phyloP scores from a whole-genome alignment of 1,140 invertebrate genomes.

The Venustaconcha ellipsiformis region DNA sequence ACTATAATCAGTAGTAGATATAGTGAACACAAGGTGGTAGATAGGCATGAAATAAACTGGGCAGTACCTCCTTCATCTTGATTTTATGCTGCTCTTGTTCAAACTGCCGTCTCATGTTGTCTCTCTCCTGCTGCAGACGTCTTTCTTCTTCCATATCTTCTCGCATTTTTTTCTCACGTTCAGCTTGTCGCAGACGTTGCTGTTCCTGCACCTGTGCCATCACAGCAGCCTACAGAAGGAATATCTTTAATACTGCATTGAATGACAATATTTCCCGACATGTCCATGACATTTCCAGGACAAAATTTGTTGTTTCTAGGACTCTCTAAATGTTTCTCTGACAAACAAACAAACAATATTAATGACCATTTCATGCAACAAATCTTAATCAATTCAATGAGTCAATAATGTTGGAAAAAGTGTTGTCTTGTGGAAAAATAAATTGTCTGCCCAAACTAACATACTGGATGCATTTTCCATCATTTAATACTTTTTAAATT shows the following conservation, averaged over 20 bases:
- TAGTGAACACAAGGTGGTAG: not conserved
- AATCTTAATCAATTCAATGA: no score
- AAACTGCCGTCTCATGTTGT: conserved; percentile 51
- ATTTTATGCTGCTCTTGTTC: conserved; percentile 53
- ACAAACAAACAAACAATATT: no score
- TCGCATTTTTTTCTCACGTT: conserved; percentile 53
- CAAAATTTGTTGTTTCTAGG: no score
- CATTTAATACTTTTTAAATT: no score
- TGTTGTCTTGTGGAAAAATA: no score
- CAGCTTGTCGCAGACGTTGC: conserved; percentile 53
- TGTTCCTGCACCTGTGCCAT: conserved; percentile 66
- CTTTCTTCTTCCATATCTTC: conserved; percentile 66
- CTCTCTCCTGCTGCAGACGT: conserved; percentile 55
- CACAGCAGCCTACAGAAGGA: conserved; percentile 51
- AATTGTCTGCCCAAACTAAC: no score
- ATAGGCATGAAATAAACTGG: not conserved
- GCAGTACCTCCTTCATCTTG: conserved; percentile 57
- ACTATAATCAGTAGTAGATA: not conserved
- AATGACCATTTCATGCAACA: no score
- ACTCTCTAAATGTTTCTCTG: no score
- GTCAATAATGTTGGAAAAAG: no score
- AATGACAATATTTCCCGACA: not conserved
- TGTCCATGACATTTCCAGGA: not conserved
- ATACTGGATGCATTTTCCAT: no score
- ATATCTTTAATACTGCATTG: not conserved